These are phyloP conservation scores for Siniperca scherzeri DNA, from an alignment of 2,797 vertebrate species.

Conservation along the genomic window DNA sequence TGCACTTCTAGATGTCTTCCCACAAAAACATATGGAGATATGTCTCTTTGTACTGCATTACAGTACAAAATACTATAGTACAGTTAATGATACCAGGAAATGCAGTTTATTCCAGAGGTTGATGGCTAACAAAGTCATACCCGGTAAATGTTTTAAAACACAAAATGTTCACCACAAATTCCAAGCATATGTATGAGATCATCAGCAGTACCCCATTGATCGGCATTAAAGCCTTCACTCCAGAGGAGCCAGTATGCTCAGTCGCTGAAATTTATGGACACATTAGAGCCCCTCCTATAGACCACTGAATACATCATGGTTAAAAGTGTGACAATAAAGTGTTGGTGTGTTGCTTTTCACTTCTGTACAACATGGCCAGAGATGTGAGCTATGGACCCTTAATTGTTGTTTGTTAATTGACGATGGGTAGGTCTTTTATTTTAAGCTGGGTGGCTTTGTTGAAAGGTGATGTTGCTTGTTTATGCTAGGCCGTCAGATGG, in stretches of 20 bases:
- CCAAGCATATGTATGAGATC: conserved; percentile 74
- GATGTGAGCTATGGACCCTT: conserved; percentile 51
- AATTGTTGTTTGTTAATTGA: conserved; percentile 75
- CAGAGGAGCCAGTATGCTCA: conserved; percentile 44
- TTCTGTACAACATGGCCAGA: conserved; percentile 29
- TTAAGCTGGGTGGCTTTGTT: conserved; percentile 18
- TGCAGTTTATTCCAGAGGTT: conserved; percentile 22
- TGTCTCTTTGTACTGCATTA: neutral
- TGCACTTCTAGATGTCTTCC: neutral
- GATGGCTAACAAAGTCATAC: conserved; percentile 37
- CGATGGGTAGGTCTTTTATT: conserved; percentile 44
- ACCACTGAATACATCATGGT: conserved; percentile 75
- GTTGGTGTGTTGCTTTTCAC: conserved; percentile 62
- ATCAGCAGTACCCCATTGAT: conserved; percentile 79
- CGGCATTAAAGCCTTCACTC: conserved; percentile 80
- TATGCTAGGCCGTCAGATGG: neutral
- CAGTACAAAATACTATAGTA: neutral
- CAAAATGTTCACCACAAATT: conserved; percentile 48
- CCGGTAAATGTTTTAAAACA: conserved; percentile 50
- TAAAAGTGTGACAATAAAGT: conserved; percentile 73
- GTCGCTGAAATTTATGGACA: conserved; percentile 78
- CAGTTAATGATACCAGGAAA: neutral
- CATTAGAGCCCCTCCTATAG: conserved; percentile 74
- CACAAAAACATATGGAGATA: neutral
- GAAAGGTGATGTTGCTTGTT: conserved; percentile 26